Evolutionary conservation across 2,888 invertebrate genomes (phyloP).

Genomic region (Oxycera nigricornis): DNA sequence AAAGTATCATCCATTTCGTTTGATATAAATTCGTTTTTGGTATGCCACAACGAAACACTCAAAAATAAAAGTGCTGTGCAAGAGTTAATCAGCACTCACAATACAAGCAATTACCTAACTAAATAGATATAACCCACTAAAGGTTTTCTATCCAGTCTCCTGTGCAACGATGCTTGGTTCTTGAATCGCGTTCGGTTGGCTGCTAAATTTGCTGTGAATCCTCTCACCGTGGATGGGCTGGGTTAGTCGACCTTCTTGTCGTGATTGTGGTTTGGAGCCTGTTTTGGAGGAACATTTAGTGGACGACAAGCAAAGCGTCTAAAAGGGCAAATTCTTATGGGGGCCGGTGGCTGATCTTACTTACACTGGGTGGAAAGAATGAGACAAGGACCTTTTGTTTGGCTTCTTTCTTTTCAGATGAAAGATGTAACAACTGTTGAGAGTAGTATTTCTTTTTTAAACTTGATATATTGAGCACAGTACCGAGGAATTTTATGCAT

Average conservation of each 20-base stretch:
- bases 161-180: not conserved
- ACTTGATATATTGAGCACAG: not conserved
- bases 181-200: not conserved
- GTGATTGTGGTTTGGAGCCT: slow-evolving; percentile 25
- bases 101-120: too few species aligned
- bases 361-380: not conserved
- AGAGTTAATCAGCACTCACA: too few species aligned
- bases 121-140: too few species aligned
- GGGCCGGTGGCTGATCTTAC: slow-evolving; percentile 4
- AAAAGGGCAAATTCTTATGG: slow-evolving; percentile 28
- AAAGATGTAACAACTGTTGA: slow-evolving; percentile 20
- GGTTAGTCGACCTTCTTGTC: slow-evolving; percentile 28
- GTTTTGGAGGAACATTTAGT: slow-evolving; percentile 28
- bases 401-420: slow-evolving; percentile 28
- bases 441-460: not conserved
- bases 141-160: too few species aligned
- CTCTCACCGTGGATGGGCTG: not conserved
- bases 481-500: not conserved
- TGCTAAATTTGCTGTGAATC: not conserved
- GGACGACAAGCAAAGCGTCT: not conserved
- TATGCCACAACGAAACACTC: too few species aligned
- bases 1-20: too few species aligned
- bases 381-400: slow-evolving; percentile 39
- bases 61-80: too few species aligned
- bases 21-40: too few species aligned